Evolutionary conservation across 2,113 vertebrate species (phyloP), one percentile per base, ranked within the genome.

Genomic region (Callionymus lyra): DNA sequence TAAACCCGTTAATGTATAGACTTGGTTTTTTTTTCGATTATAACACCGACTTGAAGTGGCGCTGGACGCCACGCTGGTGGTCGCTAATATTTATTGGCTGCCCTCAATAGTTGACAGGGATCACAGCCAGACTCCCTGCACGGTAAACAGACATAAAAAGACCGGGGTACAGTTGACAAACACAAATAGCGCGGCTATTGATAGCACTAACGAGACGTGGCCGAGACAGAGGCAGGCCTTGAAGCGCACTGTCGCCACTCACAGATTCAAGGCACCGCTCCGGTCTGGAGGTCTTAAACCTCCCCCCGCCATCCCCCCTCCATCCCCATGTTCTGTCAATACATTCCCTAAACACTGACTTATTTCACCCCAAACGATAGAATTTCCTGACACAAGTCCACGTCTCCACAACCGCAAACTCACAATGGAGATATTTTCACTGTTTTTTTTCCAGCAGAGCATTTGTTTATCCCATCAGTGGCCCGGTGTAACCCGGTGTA

Each of bases 111-210:
- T n/a, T 12, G 9, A 1, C 21, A 6, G 21, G 9, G 35, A 37
- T 47, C 55, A 43, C 33, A 44, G 55, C 36, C n/a, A 64, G 60
- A 59, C 59, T 52, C 56, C 44, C 49, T 63, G 65, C 42, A 68
- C 58, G 56, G 59, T 82, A 82, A 84, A 81, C 74, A 78, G 52
- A 72, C 72, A 75, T 70, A 82, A 76, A 76, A 54, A 61, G 34
- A 18, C 44, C 41, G 54, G 75, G 67, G 68, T 72, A 79, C 60
- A 49, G 75, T 81, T 82, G 72, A 73, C 58, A 70, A 82, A 82
- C 70, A 76, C 59, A 79, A 79, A 84, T 77, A 84, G 74, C 53
- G 8, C n/a, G 62, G 64, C 80, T 83, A 85, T 81, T 84, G 62
- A 73, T 84, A 84, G 76, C 54, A 41, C 66, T 50, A 77, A 70